A percentile compares a stretch with the other conserved stretches of the same genome.
phyloP scores from a whole-genome alignment of 2,113 vertebrate genomes.

The Oncorhynchus nerka region DNA sequence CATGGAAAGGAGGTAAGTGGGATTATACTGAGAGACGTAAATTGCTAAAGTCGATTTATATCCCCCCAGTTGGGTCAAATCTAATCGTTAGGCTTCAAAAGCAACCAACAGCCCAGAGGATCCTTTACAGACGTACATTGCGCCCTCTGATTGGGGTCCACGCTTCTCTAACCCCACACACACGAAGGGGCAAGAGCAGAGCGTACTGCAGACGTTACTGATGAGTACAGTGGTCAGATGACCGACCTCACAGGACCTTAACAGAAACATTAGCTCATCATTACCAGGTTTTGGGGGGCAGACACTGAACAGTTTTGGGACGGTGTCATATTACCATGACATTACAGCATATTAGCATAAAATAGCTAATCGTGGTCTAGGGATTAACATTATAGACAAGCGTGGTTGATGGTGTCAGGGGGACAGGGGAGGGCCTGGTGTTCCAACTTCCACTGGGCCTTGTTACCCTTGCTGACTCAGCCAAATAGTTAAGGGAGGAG shows the following conservation, averaged over 20 bases:
- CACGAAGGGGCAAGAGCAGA: background rate
- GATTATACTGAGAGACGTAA: background rate
- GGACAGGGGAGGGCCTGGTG: background rate
- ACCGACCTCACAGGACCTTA: constrained; percentile 39
- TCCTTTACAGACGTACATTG: constrained; percentile 32
- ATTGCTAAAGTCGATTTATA: constrained; percentile 1
- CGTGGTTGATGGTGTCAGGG: constrained; percentile 21
- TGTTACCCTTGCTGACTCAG: constrained; percentile 19
- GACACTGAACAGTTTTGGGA: background rate
- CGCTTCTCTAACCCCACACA: constrained; percentile 25
- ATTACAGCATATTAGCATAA: constrained; percentile 24
- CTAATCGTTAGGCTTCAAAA: constrained; percentile 35
- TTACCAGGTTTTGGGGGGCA: constrained; percentile 14
- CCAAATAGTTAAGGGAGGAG: constrained; percentile 12
- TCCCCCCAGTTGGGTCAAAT: too few species aligned
- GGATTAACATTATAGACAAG: constrained; percentile 38
- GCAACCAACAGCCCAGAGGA: background rate
- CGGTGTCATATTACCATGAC: constrained; percentile 15
- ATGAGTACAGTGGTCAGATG: constrained; percentile 36
- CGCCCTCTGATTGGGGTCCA: constrained; percentile 49
- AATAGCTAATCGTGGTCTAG: constrained; percentile 14
- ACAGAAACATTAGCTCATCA: constrained; percentile 15
- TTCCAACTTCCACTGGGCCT: background rate
- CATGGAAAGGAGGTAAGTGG: constrained; percentile 3
- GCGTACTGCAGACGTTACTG: constrained; percentile 36